Evolutionary conservation across 2,113 vertebrate species (phyloP).

Genomic region (Actinemys pallida): DNA sequence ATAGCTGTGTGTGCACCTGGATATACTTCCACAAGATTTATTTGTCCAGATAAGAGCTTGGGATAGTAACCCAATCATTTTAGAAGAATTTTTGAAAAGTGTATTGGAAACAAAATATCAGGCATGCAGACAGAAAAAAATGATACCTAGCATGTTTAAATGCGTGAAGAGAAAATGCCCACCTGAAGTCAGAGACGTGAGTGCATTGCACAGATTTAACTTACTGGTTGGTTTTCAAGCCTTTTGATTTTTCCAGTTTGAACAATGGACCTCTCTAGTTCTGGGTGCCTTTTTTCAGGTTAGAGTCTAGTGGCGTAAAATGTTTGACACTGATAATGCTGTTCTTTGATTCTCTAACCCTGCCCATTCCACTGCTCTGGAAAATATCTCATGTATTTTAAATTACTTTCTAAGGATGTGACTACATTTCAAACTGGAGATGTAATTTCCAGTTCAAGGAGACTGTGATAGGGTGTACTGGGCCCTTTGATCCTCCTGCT

Average conservation of each 20-base stretch:
- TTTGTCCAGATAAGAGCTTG: neutral
- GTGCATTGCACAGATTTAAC: neutral
- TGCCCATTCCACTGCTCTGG: fast-evolving
- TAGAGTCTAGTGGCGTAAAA: neutral
- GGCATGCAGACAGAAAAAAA: fast-evolving
- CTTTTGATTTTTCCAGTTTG: neutral
- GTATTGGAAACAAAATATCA: neutral
- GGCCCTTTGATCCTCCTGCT: too few relatives aligned
- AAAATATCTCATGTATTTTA: neutral
- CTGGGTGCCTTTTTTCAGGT: neutral
- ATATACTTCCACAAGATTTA: neutral
- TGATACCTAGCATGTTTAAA: neutral
- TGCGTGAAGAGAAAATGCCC: too few relatives aligned
- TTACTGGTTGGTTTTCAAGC: neutral
- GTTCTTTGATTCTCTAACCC: neutral
- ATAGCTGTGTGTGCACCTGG: fast-evolving
- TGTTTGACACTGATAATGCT: fast-evolving
- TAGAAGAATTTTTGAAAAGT: neutral
- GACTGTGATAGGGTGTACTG: too few relatives aligned
- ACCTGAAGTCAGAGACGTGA: too few relatives aligned
- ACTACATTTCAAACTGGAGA: too few relatives aligned
- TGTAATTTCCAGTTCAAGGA: too few relatives aligned
- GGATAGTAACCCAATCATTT: neutral
- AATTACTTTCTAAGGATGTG: neutral
- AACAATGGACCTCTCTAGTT: neutral